Conservation (phyloP, 2,888 invertebrate species). For the Tridacna crocea region DNA sequence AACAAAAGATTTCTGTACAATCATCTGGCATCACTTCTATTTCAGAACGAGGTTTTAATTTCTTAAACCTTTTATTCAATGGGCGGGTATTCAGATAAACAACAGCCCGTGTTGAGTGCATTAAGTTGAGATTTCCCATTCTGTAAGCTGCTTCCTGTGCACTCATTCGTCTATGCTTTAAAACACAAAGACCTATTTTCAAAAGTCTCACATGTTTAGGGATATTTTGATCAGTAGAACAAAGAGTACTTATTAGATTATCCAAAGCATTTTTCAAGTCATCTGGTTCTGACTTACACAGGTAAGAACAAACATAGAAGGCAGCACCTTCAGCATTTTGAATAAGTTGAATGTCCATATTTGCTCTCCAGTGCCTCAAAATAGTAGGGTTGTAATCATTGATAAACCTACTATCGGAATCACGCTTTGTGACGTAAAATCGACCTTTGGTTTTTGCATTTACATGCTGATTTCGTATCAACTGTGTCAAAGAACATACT, state of each 20-base stretch:
- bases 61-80: constrained; percentile 28
- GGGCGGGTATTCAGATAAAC: constrained; percentile 41
- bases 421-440: constrained; percentile 40
- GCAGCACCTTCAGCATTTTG: constrained; percentile 52
- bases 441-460: constrained; percentile 30
- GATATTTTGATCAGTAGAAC: constrained; percentile 17
- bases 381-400: constrained; percentile 46
- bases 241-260: constrained; percentile 26
- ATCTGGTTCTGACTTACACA: constrained; percentile 48
- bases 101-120: constrained; percentile 27
- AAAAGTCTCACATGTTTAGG: constrained; percentile 16
- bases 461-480: background rate
- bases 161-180: constrained; percentile 43
- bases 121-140: constrained; percentile 33
- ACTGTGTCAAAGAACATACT: background rate
- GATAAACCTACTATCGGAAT: constrained; percentile 4
- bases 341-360: constrained; percentile 51
- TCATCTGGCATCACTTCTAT: constrained; percentile 7
- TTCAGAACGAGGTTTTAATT: constrained; percentile 21
- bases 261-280: constrained; percentile 42
- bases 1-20: constrained; percentile 34
- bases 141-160: constrained; percentile 52
- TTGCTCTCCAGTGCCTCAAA: constrained; percentile 48
- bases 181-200: constrained; percentile 45
- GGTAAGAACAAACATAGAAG: constrained; percentile 46